Percentiles rank a stretch among this genome's conserved stretches.
Conservation (phyloP, 2,113 vertebrate species). For the Mustela lutreola region DNA sequence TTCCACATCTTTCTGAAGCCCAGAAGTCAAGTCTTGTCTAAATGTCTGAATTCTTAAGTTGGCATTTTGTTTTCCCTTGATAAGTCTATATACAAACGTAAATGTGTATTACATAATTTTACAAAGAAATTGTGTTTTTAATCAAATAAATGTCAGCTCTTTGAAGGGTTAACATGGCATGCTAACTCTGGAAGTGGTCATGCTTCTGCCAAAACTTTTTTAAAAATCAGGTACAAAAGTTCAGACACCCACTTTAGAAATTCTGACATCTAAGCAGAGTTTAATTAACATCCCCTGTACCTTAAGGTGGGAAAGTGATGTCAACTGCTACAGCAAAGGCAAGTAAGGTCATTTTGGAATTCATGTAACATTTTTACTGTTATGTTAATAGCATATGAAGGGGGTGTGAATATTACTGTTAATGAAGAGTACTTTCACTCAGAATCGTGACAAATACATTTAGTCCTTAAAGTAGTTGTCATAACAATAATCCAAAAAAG, state of each 20-base stretch:
- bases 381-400: not conserved
- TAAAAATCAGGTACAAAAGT: conserved; percentile 1
- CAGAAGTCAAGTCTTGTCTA: conserved; percentile 71
- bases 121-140: conserved; percentile 66
- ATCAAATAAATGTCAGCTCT: not conserved
- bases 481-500: conserved; percentile 47
- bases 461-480: not conserved
- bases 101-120: conserved; percentile 35
- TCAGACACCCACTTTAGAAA: not conserved
- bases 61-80: conserved; percentile 27
- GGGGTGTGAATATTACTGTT: not conserved
- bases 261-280: conserved; percentile 11
- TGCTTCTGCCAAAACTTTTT: not conserved
- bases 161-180: not conserved
- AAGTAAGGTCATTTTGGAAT: not conserved
- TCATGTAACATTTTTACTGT: not conserved
- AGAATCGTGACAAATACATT: conserved; percentile 38
- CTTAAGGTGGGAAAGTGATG: not conserved
- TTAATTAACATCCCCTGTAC: not conserved
- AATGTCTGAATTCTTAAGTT: conserved; percentile 16
- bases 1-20: conserved; percentile 87
- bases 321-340: not conserved
- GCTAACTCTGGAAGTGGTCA: conserved; percentile 12
- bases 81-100: not conserved
- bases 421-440: not conserved